These are phyloP conservation scores for Australoheros facetus DNA, from an alignment of 2,797 vertebrate species.

Conservation along the genomic window DNA sequence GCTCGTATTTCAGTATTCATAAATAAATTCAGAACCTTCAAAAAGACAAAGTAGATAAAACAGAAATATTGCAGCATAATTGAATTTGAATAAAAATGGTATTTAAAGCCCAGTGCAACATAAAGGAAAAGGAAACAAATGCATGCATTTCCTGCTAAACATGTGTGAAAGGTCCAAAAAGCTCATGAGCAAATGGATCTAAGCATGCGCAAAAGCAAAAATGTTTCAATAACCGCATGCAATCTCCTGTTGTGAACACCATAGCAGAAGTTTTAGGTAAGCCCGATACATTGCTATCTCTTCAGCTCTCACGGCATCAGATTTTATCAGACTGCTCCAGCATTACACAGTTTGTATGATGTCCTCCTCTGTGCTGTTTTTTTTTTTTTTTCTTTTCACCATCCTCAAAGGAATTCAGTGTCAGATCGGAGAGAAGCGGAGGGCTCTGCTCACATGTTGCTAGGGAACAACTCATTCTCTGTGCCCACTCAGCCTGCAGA, in stretches of 20 bases:
- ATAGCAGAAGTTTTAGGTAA: not conserved
- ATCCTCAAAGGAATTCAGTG: slow-evolving; percentile 66
- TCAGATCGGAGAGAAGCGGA: slow-evolving; percentile 61
- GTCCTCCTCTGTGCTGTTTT: slow-evolving; percentile 31
- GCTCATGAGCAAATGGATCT: not conserved
- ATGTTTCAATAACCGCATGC: not conserved
- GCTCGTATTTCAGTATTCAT: not conserved
- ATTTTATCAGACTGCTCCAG: not conserved
- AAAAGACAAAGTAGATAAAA: not conserved
- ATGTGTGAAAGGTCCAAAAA: not conserved
- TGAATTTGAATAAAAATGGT: not conserved
- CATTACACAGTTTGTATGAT: slow-evolving; percentile 19
- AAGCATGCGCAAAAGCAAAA: not conserved
- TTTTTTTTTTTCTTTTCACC: slow-evolving; percentile 11
- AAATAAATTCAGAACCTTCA: not conserved
- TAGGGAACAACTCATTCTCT: slow-evolving; percentile 76
- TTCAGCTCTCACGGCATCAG: not conserved
- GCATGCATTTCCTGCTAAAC: not conserved
- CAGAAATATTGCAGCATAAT: not conserved
- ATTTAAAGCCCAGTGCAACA: not conserved
- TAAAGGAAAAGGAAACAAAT: not conserved
- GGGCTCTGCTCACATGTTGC: slow-evolving; percentile 72
- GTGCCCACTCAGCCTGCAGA: slow-evolving; percentile 73
- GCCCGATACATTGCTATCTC: not conserved
- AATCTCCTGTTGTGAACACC: not conserved